Percentiles rank a stretch among this genome's conserved stretches.
These are phyloP conservation scores for Marronus borbonicus DNA, from an alignment of 2,888 invertebrate species.

Conservation along the genomic window DNA sequence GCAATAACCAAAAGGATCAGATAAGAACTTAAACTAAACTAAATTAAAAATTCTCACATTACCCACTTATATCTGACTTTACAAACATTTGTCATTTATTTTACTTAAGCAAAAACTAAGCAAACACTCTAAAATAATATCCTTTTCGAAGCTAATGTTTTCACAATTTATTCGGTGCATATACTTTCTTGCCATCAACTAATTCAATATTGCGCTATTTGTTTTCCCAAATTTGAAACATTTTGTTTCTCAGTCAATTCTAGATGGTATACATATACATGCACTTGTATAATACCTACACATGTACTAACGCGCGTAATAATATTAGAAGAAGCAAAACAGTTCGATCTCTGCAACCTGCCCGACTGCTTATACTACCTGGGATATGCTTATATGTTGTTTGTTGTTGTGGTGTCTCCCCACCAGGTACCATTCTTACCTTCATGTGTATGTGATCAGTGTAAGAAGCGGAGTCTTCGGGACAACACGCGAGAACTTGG, in stretches of 20 bases:
- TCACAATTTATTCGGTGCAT: too few relatives aligned
- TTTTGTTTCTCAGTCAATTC: neutral
- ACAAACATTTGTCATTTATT: too few relatives aligned
- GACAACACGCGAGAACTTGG: constrained; percentile 66
- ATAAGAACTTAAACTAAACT: too few relatives aligned
- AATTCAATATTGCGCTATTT: too few relatives aligned
- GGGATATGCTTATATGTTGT: constrained; percentile 66
- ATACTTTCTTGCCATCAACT: too few relatives aligned
- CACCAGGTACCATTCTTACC: constrained; percentile 69
- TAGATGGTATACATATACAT: neutral
- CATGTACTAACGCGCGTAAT: constrained; percentile 26
- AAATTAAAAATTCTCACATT: too few relatives aligned
- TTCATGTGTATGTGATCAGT: constrained; percentile 71
- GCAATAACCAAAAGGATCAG: too few relatives aligned
- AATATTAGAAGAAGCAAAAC: constrained; percentile 41
- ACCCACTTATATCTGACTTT: too few relatives aligned
- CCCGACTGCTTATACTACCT: constrained; percentile 66
- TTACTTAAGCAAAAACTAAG: too few relatives aligned
- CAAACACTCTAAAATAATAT: too few relatives aligned
- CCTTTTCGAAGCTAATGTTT: too few relatives aligned
- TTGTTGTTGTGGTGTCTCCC: constrained; percentile 60
- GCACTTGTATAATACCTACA: neutral
- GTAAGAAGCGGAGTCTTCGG: constrained; percentile 70
- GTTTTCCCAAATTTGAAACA: neutral
- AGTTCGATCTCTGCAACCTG: constrained; percentile 58